These are phyloP conservation scores for Amblyraja radiata DNA, from an alignment of 2,797 vertebrate species.

Conservation along the genomic window DNA sequence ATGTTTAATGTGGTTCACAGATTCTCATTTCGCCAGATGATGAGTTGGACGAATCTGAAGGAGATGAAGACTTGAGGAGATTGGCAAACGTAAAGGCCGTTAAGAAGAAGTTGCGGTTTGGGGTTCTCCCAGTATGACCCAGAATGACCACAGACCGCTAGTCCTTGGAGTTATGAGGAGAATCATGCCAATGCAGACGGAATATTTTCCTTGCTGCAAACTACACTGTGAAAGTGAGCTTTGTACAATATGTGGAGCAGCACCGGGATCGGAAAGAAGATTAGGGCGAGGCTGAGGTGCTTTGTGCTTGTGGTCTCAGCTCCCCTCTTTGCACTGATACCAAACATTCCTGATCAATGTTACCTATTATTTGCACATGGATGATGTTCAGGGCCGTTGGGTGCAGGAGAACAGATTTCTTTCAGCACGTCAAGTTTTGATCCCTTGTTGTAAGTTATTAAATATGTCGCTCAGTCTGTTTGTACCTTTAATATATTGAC, in stretches of 20 bases:
- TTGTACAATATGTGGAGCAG: neutral
- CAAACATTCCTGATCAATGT: constrained; percentile 10
- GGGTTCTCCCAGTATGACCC: constrained; percentile 79
- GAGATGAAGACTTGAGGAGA: constrained; percentile 79
- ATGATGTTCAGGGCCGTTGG: constrained; percentile 4
- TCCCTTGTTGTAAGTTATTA: constrained; percentile 21
- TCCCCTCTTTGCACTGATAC: constrained; percentile 43
- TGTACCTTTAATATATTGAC: neutral
- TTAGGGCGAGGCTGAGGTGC: neutral
- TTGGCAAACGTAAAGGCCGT: constrained; percentile 75
- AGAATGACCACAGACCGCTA: constrained; percentile 27
- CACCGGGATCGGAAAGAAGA: neutral
- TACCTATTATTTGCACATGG: neutral
- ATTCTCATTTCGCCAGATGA: constrained; percentile 96
- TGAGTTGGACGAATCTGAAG: constrained; percentile 90
- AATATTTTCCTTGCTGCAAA: constrained; percentile 34
- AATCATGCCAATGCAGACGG: constrained; percentile 22
- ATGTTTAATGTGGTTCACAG: constrained; percentile 51
- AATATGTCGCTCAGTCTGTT: neutral
- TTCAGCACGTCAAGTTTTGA: constrained; percentile 12
- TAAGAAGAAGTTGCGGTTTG: constrained; percentile 87
- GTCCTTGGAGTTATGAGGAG: constrained; percentile 23
- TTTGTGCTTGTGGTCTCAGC: constrained; percentile 37
- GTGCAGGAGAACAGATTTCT: constrained; percentile 5
- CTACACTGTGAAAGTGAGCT: constrained; percentile 21